A percentile compares a stretch with the other conserved stretches of the same genome.
phyloP scores from a whole-genome alignment of 2,888 invertebrate genomes.

The Plagiodera versicolora region DNA sequence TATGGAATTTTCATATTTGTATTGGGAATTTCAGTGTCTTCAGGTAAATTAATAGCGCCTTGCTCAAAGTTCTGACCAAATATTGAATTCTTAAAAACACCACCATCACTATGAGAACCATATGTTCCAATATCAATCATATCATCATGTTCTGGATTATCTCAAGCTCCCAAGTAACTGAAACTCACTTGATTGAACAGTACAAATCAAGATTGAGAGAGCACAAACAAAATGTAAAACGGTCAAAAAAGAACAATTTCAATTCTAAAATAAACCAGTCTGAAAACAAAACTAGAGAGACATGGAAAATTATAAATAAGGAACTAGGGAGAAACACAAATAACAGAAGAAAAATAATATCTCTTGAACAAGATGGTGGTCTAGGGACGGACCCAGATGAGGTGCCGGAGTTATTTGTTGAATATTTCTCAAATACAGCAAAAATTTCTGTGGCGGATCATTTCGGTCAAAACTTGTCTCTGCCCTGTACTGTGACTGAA shows the following conservation, averaged over 20 bases:
- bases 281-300: constrained; percentile 9
- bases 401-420: background rate
- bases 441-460: background rate
- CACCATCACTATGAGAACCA: no score
- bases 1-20: no score
- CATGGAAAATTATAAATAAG: constrained; percentile 7
- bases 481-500: constrained; percentile 3
- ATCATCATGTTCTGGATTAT: constrained; percentile 2
- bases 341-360: constrained; percentile 1
- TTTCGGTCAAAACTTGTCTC: constrained; percentile 9
- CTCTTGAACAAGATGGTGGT: constrained; percentile 7
- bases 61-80: no score
- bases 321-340: constrained; percentile 8
- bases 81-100: no score
- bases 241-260: background rate
- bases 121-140: no score
- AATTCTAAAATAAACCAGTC: constrained; percentile 8
- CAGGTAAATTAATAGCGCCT: no score
- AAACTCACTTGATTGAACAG: constrained; percentile 9
- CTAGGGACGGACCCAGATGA: constrained; percentile 1
- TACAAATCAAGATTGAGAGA: constrained; percentile 7
- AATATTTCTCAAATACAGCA: background rate
- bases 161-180: constrained; percentile 3
- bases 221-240: constrained; percentile 9
- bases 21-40: no score